These are phyloP conservation scores for Blennius ocellaris DNA, from an alignment of 2,113 vertebrate species.

Conservation along the genomic window DNA sequence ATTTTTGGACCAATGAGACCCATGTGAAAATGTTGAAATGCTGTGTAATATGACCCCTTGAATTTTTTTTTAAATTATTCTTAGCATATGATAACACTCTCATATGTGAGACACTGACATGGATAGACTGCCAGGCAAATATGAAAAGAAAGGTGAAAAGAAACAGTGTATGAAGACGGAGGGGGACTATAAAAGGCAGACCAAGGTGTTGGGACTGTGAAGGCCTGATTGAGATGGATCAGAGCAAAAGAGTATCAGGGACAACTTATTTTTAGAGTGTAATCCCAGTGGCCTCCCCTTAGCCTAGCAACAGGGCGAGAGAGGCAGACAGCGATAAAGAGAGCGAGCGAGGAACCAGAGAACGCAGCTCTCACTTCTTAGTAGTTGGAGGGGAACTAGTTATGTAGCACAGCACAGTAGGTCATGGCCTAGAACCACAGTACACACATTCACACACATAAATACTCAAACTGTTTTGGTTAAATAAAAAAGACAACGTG, in stretches of 20 bases:
- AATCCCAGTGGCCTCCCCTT: conserved; percentile 79
- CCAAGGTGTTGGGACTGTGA: conserved; percentile 29
- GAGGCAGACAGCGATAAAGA: conserved; percentile 52
- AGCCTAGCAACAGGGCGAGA: conserved; percentile 81
- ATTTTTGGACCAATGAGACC: no score
- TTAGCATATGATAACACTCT: neutral
- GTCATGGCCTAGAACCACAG: conserved; percentile 67
- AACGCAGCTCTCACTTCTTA: conserved; percentile 67
- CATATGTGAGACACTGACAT: conserved; percentile 21
- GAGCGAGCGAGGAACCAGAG: conserved; percentile 46
- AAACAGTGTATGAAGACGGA: neutral
- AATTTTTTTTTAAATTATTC: conserved; percentile 16
- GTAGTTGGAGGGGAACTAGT: conserved; percentile 66
- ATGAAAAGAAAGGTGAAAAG: conserved; percentile 2
- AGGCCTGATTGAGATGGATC: conserved; percentile 72
- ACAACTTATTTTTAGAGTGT: conserved; percentile 86
- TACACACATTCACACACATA: conserved; percentile 16
- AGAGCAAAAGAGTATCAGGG: conserved; percentile 82
- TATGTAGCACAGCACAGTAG: conserved; percentile 69
- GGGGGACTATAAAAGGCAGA: conserved; percentile 1
- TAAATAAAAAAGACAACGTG: conserved; percentile 29
- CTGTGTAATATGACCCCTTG: neutral
- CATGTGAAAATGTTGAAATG: no score
- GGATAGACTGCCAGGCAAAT: conserved; percentile 3
- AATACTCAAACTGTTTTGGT: conserved; percentile 1